These are phyloP conservation scores for Acrocyrtus sp. DNA, from an alignment of 2,888 invertebrate species.

Conservation along the genomic window DNA sequence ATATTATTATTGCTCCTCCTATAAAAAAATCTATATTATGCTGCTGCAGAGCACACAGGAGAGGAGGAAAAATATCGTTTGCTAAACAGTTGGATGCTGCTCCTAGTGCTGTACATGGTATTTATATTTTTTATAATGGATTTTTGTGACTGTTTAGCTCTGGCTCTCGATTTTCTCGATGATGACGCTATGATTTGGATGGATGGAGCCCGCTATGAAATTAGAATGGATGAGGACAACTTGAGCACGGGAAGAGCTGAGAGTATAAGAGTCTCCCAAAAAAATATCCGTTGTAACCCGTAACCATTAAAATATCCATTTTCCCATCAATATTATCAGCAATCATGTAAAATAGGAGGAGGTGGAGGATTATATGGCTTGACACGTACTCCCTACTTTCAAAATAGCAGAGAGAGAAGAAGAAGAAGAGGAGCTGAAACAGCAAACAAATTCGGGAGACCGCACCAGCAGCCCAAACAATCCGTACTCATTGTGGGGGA, in stretches of 20 bases:
- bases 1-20: not conserved
- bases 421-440: not conserved
- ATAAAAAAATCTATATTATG: no score
- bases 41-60: no score
- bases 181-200: slow-evolving; percentile 39
- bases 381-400: slow-evolving; percentile 31
- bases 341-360: slow-evolving; percentile 31
- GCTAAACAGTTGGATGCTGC: no score
- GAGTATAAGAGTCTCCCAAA: no score
- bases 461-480: not conserved
- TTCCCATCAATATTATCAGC: slow-evolving; percentile 7
- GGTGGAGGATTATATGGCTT: slow-evolving; percentile 35
- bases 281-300: not conserved
- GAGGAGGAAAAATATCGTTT: no score
- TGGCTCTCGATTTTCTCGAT: slow-evolving; percentile 25
- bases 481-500: not conserved
- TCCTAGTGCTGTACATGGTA: no score
- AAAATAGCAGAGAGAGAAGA: not conserved
- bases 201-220: slow-evolving; percentile 39
- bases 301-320: slow-evolving; percentile 42
- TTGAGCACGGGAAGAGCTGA: slow-evolving; percentile 1
- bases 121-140: no score
- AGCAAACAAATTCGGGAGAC: not conserved
- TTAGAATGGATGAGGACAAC: slow-evolving; percentile 50
- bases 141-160: no score